Evolutionary conservation across 2,797 vertebrate species (phyloP), one percentile per base, ranked within the genome.

Genomic region (Sarcoramphus papa): DNA sequence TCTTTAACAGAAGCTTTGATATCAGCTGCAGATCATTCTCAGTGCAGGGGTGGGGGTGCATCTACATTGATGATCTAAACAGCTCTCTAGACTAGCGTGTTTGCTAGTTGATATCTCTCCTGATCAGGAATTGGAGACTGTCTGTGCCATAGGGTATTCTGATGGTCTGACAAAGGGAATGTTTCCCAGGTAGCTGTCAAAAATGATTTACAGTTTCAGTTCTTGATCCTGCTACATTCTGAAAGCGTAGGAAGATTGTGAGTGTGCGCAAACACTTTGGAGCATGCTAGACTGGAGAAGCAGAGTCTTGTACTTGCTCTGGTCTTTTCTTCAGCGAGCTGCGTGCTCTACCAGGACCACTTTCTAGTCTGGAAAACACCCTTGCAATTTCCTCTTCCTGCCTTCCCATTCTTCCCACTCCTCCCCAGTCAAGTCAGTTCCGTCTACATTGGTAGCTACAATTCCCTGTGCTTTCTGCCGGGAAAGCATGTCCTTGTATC

Each of bases 1-100:
- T 98, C 93, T 98, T 98, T 98, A 98, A 98, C 98, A 98, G 98
- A 98, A 98, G 96, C 97, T 98, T 98, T 98, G 97, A 59, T 98
- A 98, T 94, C 98, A 98, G 97, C 97, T 98, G 97, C 98, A 98
- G 97, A 97, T 98, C 96, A 97, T 97, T 98, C 91, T 98, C 98
- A 98, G 97, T 98, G 98, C 98, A 98, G 98, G 98, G 98, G 97
- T 95, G 97, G 98, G 97, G 98, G 90, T 97, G 97, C 97, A 98
- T 97, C 96, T 97, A 82, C 97, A 97, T 82, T 93, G 88, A 94
- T 97, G 98, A 95, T 98, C 94, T 97, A 92, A 98, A 97, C 95
- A 97, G 97, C 98, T 98, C 94, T 96, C 96, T 97, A 97, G 97
- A 97, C 97, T 97, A 97, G 98, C 98, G 76, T 96, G 84, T 97